A percentile compares a stretch with the other conserved stretches of the same genome.
Evolutionary conservation across 2,113 vertebrate species (phyloP).

Genomic region (Madoqua kirkii): DNA sequence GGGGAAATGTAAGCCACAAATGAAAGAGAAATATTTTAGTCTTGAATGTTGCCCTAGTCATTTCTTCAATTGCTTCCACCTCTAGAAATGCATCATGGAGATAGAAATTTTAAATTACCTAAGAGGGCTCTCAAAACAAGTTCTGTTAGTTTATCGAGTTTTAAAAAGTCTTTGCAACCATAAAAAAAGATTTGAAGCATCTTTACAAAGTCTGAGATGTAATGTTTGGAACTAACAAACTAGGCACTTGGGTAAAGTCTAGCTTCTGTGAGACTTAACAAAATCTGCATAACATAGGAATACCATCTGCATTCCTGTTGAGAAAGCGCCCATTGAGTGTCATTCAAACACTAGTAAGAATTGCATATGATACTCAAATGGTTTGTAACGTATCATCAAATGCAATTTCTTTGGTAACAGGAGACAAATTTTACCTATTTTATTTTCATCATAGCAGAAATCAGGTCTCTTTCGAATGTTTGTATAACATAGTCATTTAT

Average conservation of each 20-base stretch:
- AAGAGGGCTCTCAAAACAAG: slow-evolving; percentile 50
- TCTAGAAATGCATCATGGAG: slow-evolving; percentile 45
- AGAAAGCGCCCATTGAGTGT: slow-evolving; percentile 45
- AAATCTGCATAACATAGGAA: slow-evolving; percentile 57
- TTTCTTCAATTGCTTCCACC: slow-evolving; percentile 42
- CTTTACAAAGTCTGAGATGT: slow-evolving; percentile 38
- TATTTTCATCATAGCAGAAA: slow-evolving; percentile 3
- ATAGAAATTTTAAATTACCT: slow-evolving; percentile 60
- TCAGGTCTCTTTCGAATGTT: neutral
- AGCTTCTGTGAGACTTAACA: slow-evolving; percentile 48
- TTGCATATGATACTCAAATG: slow-evolving; percentile 30
- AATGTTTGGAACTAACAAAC: slow-evolving; percentile 54
- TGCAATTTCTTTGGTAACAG: slow-evolving; percentile 19
- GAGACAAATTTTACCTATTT: slow-evolving; percentile 21
- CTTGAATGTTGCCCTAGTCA: slow-evolving; percentile 49
- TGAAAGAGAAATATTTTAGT: slow-evolving; percentile 50
- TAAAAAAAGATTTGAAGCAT: slow-evolving; percentile 59
- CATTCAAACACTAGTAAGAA: slow-evolving; percentile 3
- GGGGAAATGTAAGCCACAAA: neutral
- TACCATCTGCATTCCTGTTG: slow-evolving; percentile 40
- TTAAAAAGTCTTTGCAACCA: slow-evolving; percentile 55
- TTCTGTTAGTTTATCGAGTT: slow-evolving; percentile 60
- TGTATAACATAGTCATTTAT: neutral
- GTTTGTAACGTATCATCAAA: slow-evolving; percentile 18
- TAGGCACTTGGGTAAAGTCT: slow-evolving; percentile 64